Evolutionary conservation across 1,140 invertebrate species (phyloP), one percentile per base, ranked within the genome.

Genomic region (Leptinotarsa texana): DNA sequence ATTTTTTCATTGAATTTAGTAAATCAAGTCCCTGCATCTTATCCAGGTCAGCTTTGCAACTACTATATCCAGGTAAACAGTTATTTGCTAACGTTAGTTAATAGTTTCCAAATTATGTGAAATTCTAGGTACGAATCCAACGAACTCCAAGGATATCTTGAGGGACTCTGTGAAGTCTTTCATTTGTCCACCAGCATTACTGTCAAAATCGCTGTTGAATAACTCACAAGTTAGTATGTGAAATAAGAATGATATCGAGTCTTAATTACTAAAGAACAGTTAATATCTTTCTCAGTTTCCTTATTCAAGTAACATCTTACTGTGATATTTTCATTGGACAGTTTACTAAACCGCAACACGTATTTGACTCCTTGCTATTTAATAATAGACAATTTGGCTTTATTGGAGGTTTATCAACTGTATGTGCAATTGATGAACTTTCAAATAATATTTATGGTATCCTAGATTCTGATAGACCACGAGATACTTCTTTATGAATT

Each of bases 1-100:
- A 98, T 84, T 96, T 98, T 84, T 96, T 98, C 85, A 92, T 95
- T 83, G 94, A 98, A 82, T 98, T 98, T 84, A 96, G 94, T 82
- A 90, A 91, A 42, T 92, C 94, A 82, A 91, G 93, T 73, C 95
- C 96, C 0, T 98, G 97, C 87, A 95, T 99, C 74, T 87, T 98
- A n/a, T 97, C 96, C 1, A 89, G 97, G 76, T 98, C 96, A 42
- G 91, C 98, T 68, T 85, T 98, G 24, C 96, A 98, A 86, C 89
- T 96, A 63, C 85, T 96, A 27, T 96, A 95, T 83, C 86, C 93
- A 72, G 82, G 51, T 57, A 57, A 57, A 57, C 6, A 57, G 4
- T 57, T 18, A 15, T 57, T 33, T 13, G n/a, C 15, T 57, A 57
- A 57, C 1, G 4, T 57, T n/a, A n/a, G 51, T 57, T 57, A 4